phyloP scores from a whole-genome alignment of 2,797 vertebrate species.

The Acanthurus lineatus region DNA sequence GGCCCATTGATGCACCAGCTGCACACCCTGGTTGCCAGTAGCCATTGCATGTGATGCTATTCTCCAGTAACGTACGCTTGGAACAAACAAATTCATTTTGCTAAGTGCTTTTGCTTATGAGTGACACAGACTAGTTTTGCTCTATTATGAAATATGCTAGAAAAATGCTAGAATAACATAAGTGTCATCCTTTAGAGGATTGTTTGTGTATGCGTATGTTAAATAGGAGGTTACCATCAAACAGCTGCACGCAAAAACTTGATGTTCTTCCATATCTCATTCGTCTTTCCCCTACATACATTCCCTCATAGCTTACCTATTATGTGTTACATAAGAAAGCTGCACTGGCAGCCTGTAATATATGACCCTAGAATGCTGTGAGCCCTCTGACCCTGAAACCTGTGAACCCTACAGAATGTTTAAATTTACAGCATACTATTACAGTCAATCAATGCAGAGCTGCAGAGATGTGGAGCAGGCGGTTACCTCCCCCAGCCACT shows the following conservation, averaged over 20 bases:
- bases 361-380: not conserved
- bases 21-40: no score
- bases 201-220: not conserved
- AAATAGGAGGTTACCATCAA: not conserved
- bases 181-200: not conserved
- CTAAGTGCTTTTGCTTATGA: no score
- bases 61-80: no score
- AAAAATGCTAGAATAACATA: not conserved
- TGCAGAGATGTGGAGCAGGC: conserved; percentile 24
- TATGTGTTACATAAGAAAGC: conserved; percentile 39
- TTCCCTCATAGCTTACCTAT: not conserved
- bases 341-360: conserved; percentile 26
- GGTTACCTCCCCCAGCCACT: not conserved
- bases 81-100: no score
- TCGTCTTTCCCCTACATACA: not conserved
- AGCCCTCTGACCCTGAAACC: conserved; percentile 12
- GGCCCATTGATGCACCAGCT: no score
- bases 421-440: conserved; percentile 33
- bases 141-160: not conserved
- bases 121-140: not conserved
- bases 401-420: conserved; percentile 21
- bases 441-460: conserved; percentile 29
- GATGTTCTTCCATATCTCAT: not conserved
- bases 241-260: not conserved
- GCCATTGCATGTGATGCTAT: no score